Evolutionary conservation across 2,113 vertebrate species (phyloP).

Genomic region (Chlamydotis undulata): DNA sequence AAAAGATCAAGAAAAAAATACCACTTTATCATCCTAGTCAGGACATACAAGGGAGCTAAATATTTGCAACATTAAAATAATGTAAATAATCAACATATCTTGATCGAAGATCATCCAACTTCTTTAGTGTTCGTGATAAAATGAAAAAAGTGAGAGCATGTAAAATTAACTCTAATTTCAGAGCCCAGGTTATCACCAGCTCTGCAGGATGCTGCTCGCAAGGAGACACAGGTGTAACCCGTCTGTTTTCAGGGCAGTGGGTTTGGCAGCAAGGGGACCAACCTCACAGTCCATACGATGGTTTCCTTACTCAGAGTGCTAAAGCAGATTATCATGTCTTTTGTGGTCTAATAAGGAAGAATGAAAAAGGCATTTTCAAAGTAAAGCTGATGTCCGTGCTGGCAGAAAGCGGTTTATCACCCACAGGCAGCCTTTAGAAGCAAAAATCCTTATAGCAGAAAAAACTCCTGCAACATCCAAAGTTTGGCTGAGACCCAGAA

Average conservation of each 20-base stretch:
- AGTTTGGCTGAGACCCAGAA: not conserved
- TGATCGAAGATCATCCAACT: not conserved
- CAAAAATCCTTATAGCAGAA: not conserved
- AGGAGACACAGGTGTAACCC: not conserved
- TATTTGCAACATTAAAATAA: not conserved
- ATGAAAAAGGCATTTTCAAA: not conserved
- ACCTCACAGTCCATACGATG: fast-evolving
- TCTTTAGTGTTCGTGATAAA: not conserved
- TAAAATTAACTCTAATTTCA: not conserved
- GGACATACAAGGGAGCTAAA: not conserved
- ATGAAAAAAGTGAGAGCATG: not conserved
- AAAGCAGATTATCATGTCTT: not conserved
- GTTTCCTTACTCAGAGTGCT: not conserved
- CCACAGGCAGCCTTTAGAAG: not conserved
- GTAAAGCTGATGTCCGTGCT: not conserved
- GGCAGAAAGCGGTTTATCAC: not conserved
- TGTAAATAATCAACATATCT: not conserved
- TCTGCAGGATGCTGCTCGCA: not conserved
- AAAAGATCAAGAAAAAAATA: not conserved
- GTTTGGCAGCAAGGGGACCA: not conserved
- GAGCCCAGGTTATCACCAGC: not conserved
- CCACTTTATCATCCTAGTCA: not conserved
- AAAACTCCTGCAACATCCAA: fast-evolving
- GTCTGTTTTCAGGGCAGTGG: not conserved
- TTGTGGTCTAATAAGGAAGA: not conserved